Evolutionary conservation across 2,797 vertebrate genomes (phyloP), one percentile per base, ranked within the genome.

Genomic region (Anguilla obscura): DNA sequence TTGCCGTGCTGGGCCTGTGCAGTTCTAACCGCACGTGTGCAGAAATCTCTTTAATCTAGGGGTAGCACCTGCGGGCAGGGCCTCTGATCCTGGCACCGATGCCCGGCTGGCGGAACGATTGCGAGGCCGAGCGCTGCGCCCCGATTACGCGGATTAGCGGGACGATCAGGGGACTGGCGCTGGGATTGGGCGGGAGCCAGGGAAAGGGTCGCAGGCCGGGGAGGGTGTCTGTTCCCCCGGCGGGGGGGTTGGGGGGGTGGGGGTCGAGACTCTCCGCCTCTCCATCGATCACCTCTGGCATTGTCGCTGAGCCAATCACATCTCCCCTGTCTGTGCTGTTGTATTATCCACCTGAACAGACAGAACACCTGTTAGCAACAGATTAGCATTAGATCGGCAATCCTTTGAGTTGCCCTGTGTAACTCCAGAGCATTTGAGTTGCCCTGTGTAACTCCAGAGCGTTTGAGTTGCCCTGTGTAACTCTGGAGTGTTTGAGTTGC

Each of bases 111-210:
- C 48, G 30, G 40, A 74, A 8, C 16, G 63, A 86, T 86, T 6
- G 48, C 36, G 40, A 21, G 40, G 8, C 10, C 10, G 48, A 86
- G 85, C 48, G 16, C 36, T 5, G 36, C 45, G 21, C 63, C 36
- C 33, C 33, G n/a, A 74, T 86, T 52, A 24, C 30, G n/a, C 74
- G 85, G 85, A 74, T 86, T 86, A 74, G 85, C 45, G 63, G 63
- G 54, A 66, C 33, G 71, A 71, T 86, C 63, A 52, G 85, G 40
- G 84, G 63, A 74, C 54, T 63, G 58, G 8, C 85, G 66, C 69
- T 50, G 24, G 27, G n/a, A 2, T 71, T 14, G 66, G 21, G 63
- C 12, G 69, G 33, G 0, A 2, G 63, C 21, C 85, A 86, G 10
- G 56, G n/a, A 8, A 16, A 8, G 52, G 12, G 56, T 30, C 1